These are phyloP conservation scores for Cataglyphis hispanica DNA, from an alignment of 1,140 invertebrate species.

Conservation along the genomic window DNA sequence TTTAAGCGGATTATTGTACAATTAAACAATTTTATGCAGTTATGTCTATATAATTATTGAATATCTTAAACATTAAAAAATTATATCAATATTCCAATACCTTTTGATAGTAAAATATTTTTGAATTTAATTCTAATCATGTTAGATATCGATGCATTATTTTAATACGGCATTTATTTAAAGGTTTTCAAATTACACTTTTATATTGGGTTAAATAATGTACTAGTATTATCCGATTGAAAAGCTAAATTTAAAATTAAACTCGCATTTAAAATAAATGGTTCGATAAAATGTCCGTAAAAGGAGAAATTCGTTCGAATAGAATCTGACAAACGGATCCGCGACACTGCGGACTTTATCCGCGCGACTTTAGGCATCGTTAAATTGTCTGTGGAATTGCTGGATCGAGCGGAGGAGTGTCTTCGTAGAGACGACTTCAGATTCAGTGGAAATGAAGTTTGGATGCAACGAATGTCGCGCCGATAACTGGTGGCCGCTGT, in stretches of 20 bases:
- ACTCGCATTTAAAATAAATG: conserved; percentile 26
- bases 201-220: neutral
- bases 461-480: conserved; percentile 54
- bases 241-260: conserved; percentile 5
- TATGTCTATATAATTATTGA: neutral
- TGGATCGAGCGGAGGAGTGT: conserved; percentile 49
- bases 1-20: neutral
- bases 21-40: neutral
- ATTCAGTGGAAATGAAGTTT: conserved; percentile 59
- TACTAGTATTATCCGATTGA: neutral
- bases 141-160: neutral
- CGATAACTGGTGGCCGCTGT: conserved; percentile 52
- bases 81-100: neutral
- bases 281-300: neutral
- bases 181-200: neutral
- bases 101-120: neutral
- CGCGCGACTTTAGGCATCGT: conserved; percentile 54
- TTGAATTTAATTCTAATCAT: neutral
- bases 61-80: neutral
- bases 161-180: neutral
- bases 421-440: conserved; percentile 23
- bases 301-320: conserved; percentile 30
- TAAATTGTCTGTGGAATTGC: conserved; percentile 59
- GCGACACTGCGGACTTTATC: conserved; percentile 38
- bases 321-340: conserved; percentile 29